Percentiles rank a stretch among this genome's conserved stretches.
These are phyloP conservation scores for Dynastes grantii DNA, from an alignment of 2,888 invertebrate genomes.

Conservation along the genomic window DNA sequence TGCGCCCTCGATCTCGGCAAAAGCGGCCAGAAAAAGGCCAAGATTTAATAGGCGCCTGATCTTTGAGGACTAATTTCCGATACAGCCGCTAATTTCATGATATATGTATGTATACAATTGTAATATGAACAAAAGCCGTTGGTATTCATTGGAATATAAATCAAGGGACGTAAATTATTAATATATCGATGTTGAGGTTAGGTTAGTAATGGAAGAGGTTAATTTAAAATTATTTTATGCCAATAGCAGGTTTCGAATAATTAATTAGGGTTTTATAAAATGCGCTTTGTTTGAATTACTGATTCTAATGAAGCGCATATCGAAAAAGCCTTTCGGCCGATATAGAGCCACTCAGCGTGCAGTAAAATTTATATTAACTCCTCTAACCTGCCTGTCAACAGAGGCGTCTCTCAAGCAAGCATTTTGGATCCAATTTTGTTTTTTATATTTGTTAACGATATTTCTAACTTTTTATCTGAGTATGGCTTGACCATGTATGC, in stretches of 20 bases:
- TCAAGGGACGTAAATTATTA: constrained; percentile 8
- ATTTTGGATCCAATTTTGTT: too few relatives aligned
- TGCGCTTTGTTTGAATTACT: background rate
- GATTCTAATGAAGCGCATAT: background rate
- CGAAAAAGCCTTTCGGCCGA: too few relatives aligned
- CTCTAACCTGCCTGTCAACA: too few relatives aligned
- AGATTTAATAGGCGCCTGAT: constrained; percentile 20
- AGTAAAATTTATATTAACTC: too few relatives aligned
- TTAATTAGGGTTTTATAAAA: background rate
- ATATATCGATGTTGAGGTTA: background rate
- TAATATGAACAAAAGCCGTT: constrained; percentile 7
- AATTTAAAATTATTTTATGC: constrained; percentile 14
- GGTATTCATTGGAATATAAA: constrained; percentile 1
- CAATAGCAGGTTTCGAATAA: background rate
- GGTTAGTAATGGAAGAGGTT: background rate
- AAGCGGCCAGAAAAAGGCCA: constrained; percentile 23
- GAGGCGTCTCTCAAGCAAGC: too few relatives aligned
- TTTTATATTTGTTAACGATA: too few relatives aligned
- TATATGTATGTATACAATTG: background rate
- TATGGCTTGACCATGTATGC: too few relatives aligned
- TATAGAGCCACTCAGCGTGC: too few relatives aligned
- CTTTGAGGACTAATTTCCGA: background rate
- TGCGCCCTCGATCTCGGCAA: background rate
- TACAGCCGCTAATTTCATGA: background rate
- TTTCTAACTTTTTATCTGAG: too few relatives aligned